Evolutionary conservation across 2,797 vertebrate genomes (phyloP).

Genomic region (Pachyuromys duprasi): DNA sequence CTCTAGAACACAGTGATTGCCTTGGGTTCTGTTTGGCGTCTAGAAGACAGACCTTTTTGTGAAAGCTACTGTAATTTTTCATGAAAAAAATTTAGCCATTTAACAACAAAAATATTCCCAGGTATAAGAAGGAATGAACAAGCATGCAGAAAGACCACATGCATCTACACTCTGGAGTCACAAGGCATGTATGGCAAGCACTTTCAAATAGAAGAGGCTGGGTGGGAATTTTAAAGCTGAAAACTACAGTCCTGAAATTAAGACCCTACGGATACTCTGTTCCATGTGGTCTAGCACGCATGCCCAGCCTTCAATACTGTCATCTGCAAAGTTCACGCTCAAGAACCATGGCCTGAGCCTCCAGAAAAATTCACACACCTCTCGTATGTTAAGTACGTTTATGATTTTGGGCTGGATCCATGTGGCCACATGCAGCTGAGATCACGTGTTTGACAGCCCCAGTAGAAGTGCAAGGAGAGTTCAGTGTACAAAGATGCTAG

Average conservation of each 20-base stretch:
- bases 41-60: conserved; percentile 15
- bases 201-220: conserved; percentile 8
- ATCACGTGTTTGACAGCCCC: background rate
- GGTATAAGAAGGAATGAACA: background rate
- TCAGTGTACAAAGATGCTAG: background rate
- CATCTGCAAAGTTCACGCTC: background rate
- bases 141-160: background rate
- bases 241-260: background rate
- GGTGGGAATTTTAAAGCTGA: background rate
- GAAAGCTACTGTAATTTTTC: background rate
- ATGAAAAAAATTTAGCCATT: background rate
- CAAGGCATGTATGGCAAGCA: background rate
- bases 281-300: background rate
- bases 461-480: background rate
- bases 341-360: background rate
- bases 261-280: background rate
- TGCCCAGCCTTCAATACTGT: background rate
- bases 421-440: background rate
- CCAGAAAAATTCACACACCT: background rate
- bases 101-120: background rate
- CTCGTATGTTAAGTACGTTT: background rate
- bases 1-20: background rate
- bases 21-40: background rate
- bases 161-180: background rate
- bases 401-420: background rate